phyloP scores from a whole-genome alignment of 1,140 invertebrate species.

The Galendromus occidentalis region DNA sequence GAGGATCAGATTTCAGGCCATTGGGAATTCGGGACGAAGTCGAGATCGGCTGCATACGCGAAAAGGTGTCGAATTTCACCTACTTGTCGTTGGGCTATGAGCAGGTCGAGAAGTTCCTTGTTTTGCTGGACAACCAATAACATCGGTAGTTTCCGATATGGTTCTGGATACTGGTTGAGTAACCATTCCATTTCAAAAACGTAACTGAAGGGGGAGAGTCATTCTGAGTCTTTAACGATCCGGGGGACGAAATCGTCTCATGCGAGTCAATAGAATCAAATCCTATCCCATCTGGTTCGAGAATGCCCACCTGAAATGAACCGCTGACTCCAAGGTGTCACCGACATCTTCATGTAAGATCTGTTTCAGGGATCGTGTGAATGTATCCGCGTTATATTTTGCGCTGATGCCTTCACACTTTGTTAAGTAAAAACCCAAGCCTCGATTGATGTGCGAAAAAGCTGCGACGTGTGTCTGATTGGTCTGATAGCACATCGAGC shows the following conservation, averaged over 20 bases:
- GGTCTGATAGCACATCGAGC: background rate
- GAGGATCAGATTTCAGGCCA: background rate
- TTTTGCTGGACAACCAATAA: background rate
- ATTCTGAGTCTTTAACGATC: too few species aligned
- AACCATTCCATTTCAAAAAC: constrained; percentile 1
- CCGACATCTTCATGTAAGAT: background rate
- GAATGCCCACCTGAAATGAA: background rate
- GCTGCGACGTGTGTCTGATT: background rate
- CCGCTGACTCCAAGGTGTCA: background rate
- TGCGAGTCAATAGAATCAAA: background rate
- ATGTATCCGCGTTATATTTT: constrained; percentile 4
- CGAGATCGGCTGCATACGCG: background rate
- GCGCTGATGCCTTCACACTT: background rate
- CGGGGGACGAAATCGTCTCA: too few species aligned
- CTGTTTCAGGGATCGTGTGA: background rate
- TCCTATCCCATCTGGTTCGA: background rate
- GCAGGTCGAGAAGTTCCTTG: background rate
- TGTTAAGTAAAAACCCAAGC: background rate
- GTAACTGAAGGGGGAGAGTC: background rate
- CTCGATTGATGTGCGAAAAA: background rate
- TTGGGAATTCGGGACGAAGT: background rate
- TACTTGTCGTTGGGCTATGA: constrained; percentile 1
- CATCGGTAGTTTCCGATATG: background rate
- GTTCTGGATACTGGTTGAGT: background rate
- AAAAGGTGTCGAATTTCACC: background rate